phyloP scores from a whole-genome alignment of 2,797 vertebrate species.

The Macrochelys suwanniensis region DNA sequence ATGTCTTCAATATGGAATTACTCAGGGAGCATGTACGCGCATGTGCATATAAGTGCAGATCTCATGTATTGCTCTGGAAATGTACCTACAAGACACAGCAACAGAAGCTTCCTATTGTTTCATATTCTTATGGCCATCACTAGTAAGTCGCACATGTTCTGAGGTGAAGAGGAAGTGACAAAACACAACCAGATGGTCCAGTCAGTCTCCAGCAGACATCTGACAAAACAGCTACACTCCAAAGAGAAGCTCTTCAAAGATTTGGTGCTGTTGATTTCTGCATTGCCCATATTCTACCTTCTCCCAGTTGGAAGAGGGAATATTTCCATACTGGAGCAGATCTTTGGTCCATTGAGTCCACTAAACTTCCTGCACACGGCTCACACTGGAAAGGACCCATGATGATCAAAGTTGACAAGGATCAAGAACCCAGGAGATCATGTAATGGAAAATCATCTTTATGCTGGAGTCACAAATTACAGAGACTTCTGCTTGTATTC shows the following conservation, averaged over 20 bases:
- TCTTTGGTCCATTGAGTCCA: background rate
- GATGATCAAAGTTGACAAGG: background rate
- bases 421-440: background rate
- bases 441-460: background rate
- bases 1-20: background rate
- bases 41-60: fast-evolving
- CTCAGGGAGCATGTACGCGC: background rate
- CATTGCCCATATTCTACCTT: background rate
- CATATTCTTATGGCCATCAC: background rate
- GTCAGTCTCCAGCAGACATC: background rate
- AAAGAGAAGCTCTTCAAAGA: background rate
- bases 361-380: background rate
- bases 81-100: fast-evolving
- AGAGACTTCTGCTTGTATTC: background rate
- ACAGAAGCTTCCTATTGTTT: background rate
- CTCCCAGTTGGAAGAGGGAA: background rate
- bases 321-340: background rate
- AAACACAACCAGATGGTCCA: background rate
- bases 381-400: background rate
- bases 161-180: background rate
- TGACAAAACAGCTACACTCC: background rate
- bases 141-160: fast-evolving
- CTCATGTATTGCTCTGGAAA: background rate
- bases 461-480: background rate
- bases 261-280: background rate